These are phyloP conservation scores for Callipepla squamata DNA, from an alignment of 2,113 vertebrate genomes.

Conservation along the genomic window DNA sequence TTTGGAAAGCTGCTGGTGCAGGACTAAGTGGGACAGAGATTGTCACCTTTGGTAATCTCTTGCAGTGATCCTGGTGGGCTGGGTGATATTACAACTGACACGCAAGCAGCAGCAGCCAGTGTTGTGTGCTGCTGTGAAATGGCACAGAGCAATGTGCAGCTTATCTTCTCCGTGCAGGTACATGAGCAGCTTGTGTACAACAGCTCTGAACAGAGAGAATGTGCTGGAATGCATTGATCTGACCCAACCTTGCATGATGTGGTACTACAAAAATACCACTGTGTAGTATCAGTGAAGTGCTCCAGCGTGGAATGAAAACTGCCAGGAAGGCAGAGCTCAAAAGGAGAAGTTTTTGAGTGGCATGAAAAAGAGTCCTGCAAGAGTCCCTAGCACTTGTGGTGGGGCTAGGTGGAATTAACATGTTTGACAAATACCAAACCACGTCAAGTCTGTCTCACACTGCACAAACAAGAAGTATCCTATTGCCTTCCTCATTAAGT, in stretches of 20 bases:
- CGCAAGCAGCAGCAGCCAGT: neutral
- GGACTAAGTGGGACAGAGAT: neutral
- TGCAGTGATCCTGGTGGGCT: accelerated
- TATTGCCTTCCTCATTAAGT: accelerated
- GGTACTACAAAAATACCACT: neutral
- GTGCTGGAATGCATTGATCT: neutral
- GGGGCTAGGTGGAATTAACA: accelerated
- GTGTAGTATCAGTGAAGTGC: neutral
- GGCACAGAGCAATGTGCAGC: neutral
- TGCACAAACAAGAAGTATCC: accelerated
- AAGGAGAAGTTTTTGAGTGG: neutral
- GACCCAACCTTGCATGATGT: neutral
- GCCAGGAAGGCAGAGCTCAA: neutral
- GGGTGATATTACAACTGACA: no score
- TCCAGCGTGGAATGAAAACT: neutral
- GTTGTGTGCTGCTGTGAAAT: neutral
- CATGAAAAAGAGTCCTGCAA: neutral
- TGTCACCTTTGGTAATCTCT: accelerated
- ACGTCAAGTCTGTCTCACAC: neutral
- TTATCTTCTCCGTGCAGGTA: neutral
- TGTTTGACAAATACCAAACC: neutral
- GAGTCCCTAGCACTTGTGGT: neutral
- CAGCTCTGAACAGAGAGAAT: neutral
- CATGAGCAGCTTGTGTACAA: neutral
- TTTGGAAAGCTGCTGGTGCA: neutral